These are phyloP conservation scores for Sarcophaga rosellei DNA, from an alignment of 2,888 invertebrate species.

Conservation along the genomic window DNA sequence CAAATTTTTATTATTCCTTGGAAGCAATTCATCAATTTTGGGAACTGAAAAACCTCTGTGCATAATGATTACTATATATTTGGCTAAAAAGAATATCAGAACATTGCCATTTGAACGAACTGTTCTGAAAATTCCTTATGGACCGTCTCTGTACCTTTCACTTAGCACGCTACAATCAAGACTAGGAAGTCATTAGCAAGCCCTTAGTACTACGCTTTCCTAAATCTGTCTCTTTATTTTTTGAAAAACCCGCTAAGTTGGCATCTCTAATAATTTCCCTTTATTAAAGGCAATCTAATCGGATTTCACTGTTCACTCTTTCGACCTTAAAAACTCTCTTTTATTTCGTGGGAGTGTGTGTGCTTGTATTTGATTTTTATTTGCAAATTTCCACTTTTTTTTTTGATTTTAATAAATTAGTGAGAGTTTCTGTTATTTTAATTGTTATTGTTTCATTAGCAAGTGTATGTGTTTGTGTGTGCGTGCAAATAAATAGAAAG, in stretches of 20 bases:
- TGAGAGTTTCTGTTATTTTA: conserved; percentile 45
- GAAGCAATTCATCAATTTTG: too few relatives aligned
- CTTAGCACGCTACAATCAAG: too few relatives aligned
- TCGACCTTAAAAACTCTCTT: background rate
- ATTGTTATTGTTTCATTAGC: background rate
- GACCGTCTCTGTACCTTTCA: too few relatives aligned
- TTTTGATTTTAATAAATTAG: conserved; percentile 13
- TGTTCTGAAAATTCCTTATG: too few relatives aligned
- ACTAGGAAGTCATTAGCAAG: too few relatives aligned
- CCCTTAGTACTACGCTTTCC: too few relatives aligned
- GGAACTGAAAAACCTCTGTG: too few relatives aligned
- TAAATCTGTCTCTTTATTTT: background rate
- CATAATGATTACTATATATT: too few relatives aligned
- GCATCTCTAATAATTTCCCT: background rate
- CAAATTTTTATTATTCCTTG: too few relatives aligned
- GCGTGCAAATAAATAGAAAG: background rate
- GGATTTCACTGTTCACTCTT: background rate
- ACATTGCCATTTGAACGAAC: too few relatives aligned
- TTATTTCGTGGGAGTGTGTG: background rate
- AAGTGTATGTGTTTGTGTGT: too few relatives aligned
- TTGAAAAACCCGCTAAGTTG: background rate
- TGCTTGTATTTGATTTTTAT: background rate
- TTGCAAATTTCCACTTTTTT: background rate
- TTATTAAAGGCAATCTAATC: background rate
- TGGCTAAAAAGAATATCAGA: too few relatives aligned